These are phyloP conservation scores for Panopea generosa DNA, from an alignment of 2,888 invertebrate species.

Conservation along the genomic window DNA sequence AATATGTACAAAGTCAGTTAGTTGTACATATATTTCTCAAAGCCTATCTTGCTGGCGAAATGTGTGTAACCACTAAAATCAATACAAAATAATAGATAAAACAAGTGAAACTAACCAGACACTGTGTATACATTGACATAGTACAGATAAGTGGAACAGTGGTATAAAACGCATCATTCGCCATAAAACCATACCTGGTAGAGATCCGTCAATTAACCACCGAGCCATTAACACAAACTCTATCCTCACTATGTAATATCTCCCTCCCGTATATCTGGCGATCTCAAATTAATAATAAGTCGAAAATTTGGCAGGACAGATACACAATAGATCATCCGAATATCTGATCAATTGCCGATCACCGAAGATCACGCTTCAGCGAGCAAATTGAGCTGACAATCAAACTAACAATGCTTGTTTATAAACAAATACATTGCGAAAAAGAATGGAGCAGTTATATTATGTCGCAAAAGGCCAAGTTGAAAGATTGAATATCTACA, in stretches of 20 bases:
- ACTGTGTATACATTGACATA: constrained; percentile 7
- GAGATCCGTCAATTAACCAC: too few species aligned
- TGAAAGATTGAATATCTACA: constrained; percentile 41
- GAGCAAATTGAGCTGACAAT: constrained; percentile 19
- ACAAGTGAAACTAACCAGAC: constrained; percentile 9
- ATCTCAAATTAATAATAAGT: too few species aligned
- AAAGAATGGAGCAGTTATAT: constrained; percentile 11
- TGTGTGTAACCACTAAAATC: not conserved
- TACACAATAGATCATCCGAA: not conserved
- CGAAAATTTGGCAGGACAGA: constrained; percentile 13
- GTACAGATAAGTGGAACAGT: constrained; percentile 1
- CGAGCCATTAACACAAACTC: too few species aligned
- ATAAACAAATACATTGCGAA: constrained; percentile 21
- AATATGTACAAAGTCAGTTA: too few species aligned
- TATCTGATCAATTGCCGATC: constrained; percentile 20
- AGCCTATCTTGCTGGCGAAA: too few species aligned
- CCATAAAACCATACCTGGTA: too few species aligned
- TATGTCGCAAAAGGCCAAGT: constrained; percentile 16
- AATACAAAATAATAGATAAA: constrained; percentile 8
- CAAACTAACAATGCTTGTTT: constrained; percentile 26
- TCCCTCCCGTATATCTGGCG: too few species aligned
- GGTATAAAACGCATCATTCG: too few species aligned
- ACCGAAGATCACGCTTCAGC: constrained; percentile 13
- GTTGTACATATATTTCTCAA: too few species aligned
- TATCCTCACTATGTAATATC: too few species aligned